Evolutionary conservation across 2,888 invertebrate species (phyloP).

Genomic region (Blastobasis lacticolella): DNA sequence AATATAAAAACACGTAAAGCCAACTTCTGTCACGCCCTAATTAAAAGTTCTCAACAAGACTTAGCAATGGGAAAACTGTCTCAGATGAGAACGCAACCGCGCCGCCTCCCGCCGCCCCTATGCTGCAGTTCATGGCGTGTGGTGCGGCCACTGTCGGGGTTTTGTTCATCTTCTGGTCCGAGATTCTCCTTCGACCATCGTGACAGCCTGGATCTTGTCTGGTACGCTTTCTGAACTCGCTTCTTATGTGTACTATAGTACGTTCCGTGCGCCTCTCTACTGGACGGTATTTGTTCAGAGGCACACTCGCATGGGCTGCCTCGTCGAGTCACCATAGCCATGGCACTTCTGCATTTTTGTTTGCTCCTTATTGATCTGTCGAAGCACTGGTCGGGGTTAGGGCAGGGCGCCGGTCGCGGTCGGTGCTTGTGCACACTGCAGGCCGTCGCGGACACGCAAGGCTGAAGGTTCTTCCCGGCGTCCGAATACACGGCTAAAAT

Average conservation of each 20-base stretch:
- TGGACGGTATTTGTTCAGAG: conserved; percentile 34
- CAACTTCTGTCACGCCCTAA: no score
- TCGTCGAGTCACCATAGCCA: conserved; percentile 36
- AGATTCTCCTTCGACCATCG: conserved; percentile 25
- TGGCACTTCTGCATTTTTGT: conserved; percentile 48
- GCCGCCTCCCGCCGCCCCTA: no score
- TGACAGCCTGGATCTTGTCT: conserved; percentile 34
- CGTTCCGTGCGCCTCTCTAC: conserved; percentile 25
- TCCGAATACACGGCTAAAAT: background rate
- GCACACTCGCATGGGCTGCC: conserved; percentile 47
- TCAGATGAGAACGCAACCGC: no score
- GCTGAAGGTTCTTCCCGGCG: conserved; percentile 26
- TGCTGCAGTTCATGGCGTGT: no score
- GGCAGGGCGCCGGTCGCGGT: conserved; percentile 50
- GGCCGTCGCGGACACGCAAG: conserved; percentile 52
- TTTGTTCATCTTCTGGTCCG: no score
- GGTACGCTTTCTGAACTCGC: conserved; percentile 36
- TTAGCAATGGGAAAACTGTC: no score
- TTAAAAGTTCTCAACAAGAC: no score
- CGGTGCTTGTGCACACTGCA: conserved; percentile 55
- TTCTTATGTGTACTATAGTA: conserved; percentile 35
- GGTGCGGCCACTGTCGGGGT: no score
- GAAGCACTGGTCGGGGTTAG: conserved; percentile 52
- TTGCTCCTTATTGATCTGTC: conserved; percentile 40
- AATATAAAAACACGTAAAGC: no score